Percentiles rank a stretch among this genome's conserved stretches.
Conservation (phyloP, 1,140 invertebrate genomes). For the Drosophila ogumai region DNA sequence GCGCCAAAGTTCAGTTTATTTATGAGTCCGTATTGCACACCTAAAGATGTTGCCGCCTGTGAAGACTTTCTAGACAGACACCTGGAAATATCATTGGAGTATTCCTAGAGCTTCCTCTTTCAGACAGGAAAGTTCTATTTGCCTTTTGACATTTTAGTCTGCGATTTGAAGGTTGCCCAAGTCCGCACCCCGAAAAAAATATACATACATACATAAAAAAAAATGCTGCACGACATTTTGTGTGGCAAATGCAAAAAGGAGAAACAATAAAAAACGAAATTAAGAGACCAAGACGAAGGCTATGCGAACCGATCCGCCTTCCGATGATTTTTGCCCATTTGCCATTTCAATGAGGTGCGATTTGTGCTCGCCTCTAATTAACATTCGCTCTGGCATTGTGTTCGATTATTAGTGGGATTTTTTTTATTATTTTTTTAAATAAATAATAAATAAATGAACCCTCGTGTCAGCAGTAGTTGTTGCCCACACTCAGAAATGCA, state of each 20-base stretch:
- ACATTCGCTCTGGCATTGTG: constrained; percentile 49
- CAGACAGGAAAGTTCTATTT: constrained; percentile 67
- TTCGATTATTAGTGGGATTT: constrained; percentile 47
- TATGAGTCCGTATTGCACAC: constrained; percentile 32
- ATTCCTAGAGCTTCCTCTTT: constrained; percentile 7
- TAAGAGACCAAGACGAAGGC: constrained; percentile 50
- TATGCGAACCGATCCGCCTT: constrained; percentile 49
- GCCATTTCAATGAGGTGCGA: constrained; percentile 68
- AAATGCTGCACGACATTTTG: constrained; percentile 69
- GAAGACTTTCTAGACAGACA: constrained; percentile 37
- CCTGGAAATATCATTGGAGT: background rate
- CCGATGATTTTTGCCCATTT: constrained; percentile 39
- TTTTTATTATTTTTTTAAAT: constrained; percentile 1
- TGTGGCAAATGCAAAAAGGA: constrained; percentile 45
- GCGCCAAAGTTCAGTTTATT: constrained; percentile 55
- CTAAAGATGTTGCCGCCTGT: constrained; percentile 26
- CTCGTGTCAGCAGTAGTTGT: constrained; percentile 43
- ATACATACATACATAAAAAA: background rate
- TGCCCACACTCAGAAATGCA: constrained; percentile 36
- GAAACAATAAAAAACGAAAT: constrained; percentile 38
- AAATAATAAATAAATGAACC: constrained; percentile 28
- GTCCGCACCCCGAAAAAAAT: constrained; percentile 60
- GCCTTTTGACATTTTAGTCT: constrained; percentile 65
- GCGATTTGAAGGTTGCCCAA: constrained; percentile 69
- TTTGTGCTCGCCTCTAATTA: constrained; percentile 67